Evolutionary conservation across 2,888 invertebrate species (phyloP), one percentile per base, ranked within the genome.

Genomic region (Ellobium chinense): DNA sequence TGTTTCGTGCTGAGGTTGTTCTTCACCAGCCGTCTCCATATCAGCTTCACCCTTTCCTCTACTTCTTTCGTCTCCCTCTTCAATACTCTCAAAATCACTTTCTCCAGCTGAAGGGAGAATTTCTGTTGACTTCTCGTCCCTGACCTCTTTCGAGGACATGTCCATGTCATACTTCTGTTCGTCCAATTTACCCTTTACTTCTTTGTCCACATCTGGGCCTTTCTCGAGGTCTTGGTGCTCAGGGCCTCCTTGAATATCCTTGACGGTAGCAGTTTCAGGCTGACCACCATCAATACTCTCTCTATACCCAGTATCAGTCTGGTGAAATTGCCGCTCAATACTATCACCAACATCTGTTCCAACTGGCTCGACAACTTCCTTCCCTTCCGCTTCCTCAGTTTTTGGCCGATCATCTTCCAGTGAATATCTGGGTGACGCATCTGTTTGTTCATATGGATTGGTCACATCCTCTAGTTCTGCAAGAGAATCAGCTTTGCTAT

Each of bases 91-190:
- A 46, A 36, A 12, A 1, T 14, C 31, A 70, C 46, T n/a, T 39
- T 69, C 75, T 63, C 36, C 46, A 62, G 46, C 7, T n/a, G 7
- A 14, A 36, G 68, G n/a, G 4, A 58, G 1, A 65, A 12, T 0
- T n/a, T 63, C 72, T 21, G 27, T 37, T 58, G 31, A 27, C 21
- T 36, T 29, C n/a, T 74, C 62, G 27, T 31, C 68, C 29, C 62
- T 29, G 29, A 34, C 29, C 70, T 84, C 72, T 27, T 82, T 74
- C 63, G 68, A 68, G 73, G 80, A 65, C 31, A 75, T 73, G 74
- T 74, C 72, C 4, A 65, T 70, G 58, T 82, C 82, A 74, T 81
- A 37, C 31, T 60, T 37, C n/a, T 46, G 34, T 58, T 1, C 36
- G 29, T 70, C 39, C 3, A n/a, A 21, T 58, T 18, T 54, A 31